Evolutionary conservation across 2,888 invertebrate species (phyloP), one percentile per base, ranked within the genome.

Genomic region (Melinaea marsaeus): DNA sequence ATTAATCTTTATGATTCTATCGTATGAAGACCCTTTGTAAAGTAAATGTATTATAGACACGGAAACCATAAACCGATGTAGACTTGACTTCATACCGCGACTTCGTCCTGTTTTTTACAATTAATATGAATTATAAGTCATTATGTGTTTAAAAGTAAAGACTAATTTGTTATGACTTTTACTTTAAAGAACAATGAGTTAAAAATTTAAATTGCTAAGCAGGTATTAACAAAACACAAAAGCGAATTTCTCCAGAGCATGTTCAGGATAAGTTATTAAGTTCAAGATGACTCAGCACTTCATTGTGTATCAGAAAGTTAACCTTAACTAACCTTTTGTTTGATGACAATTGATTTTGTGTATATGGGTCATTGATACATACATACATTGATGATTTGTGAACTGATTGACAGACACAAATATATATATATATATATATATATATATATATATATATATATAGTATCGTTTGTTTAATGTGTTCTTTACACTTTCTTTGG

Each of bases 231-330:
- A 72, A 73, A 63, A 63, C 11, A 63, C 69, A 71, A 74, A 72
- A 65, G 56, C 37, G 46, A 74, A 70, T 74, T 76, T 77, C 74
- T 72, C 75, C 64, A 64, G 42, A 47, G 55, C 70, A 70, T 68
- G 66, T 70, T 60, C 45, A 58, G 47, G 45, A 45, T 9, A 42
- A 55, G 72, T 67, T 62, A 64, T 78, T 78, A 83, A 83, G 83
- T 80, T 81, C 74, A 76, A 68, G 74, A 76, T 88, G 88, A 86
- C 78, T 72, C 68, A 61, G 80, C 85, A 79, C 71, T 67, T 51
- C 54, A 75, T 81, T 81, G 79, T 84, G 75, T 69, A 78, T 32
- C 70, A 65, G 71, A 64, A 69, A 81, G 87, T 74, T 88, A 88
- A 88, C 88, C 88, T 79, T 60, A 71, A 77, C 42, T 35, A 4